These are phyloP conservation scores for Coelinius sp. DNA, from an alignment of 2,888 invertebrate species.

Conservation along the genomic window DNA sequence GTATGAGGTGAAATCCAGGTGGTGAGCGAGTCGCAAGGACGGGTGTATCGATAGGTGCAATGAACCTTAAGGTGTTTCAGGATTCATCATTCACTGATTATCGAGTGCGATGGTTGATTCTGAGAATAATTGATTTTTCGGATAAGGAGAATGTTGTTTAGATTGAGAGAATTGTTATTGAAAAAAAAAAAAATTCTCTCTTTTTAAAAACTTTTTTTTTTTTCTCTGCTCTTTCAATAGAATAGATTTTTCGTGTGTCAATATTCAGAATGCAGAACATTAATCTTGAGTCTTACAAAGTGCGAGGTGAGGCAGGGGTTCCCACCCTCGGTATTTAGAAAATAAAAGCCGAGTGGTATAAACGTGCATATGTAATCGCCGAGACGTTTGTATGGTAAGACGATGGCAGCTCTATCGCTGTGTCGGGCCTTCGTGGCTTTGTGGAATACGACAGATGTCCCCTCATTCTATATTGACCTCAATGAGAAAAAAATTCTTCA, in stretches of 20 bases:
- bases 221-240: background rate
- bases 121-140: background rate
- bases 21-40: background rate
- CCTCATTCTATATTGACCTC: conserved; percentile 30
- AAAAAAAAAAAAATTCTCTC: no score
- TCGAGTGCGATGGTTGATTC: background rate
- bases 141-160: no score
- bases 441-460: conserved; percentile 5
- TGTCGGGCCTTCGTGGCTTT: conserved; percentile 6
- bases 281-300: conserved; percentile 13
- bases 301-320: conserved; percentile 45
- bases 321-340: conserved; percentile 53
- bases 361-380: conserved; percentile 57
- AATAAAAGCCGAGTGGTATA: conserved; percentile 50
- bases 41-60: background rate
- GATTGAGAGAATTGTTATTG: no score
- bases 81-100: background rate
- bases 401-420: conserved; percentile 69
- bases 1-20: background rate
- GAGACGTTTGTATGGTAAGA: conserved; percentile 68
- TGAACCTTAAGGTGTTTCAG: background rate
- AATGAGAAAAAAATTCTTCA: conserved; percentile 33
- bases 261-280: background rate
- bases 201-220: no score
- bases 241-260: background rate